Base-by-base conservation (phyloP, 2,888 invertebrate species). In the Drosophila monieri region DNA sequence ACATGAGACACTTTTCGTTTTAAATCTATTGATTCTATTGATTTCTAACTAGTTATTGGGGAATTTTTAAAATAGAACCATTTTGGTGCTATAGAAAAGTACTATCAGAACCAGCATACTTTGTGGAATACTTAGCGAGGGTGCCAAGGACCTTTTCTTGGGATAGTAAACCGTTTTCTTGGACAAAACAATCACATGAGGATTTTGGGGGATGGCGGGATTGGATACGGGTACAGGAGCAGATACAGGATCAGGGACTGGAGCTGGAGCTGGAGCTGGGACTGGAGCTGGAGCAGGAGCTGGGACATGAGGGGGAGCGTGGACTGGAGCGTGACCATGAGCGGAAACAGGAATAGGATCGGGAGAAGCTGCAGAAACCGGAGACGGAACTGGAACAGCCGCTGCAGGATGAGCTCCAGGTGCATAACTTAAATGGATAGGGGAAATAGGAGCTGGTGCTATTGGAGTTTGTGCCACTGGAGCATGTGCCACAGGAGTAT, bases 131-230 rank as follows among this genome's bases (percentile, higher is more conserved):
- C 23, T 14, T 12, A 54, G 8, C 23, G 69, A 12, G 1, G 60
- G 12, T 0, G 66, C 52, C 3, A 57, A 0, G 12, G 65, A 66
- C 21, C 30, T 47, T 46, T 60, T 69, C n/a, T 61, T 62, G 30
- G 56, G 47, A 30, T 71, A 74, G 39, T 44, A 62, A 1, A 65
- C 46, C 1, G 71, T 61, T 18, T 66, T 62, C 44, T 59, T 74
- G 5, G 74, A 74, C 6, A 74, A 48, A 6, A 74, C 46, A 6
- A 70, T 52, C 2, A 75, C 52, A 5, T 60, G 43, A 0, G 71
- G 51, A 6, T 57, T 51, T 8, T 9, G 37, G 25, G 12, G 49
- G 6, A 61, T 21, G 6, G 6, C 41, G 1, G 52, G 12, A 27
- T 25, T 41, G 23, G 35, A 30, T 3, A 37, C 46, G 9, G 60